Conservation (phyloP, 2,797 vertebrate species). For the Scleropages formosus region DNA sequence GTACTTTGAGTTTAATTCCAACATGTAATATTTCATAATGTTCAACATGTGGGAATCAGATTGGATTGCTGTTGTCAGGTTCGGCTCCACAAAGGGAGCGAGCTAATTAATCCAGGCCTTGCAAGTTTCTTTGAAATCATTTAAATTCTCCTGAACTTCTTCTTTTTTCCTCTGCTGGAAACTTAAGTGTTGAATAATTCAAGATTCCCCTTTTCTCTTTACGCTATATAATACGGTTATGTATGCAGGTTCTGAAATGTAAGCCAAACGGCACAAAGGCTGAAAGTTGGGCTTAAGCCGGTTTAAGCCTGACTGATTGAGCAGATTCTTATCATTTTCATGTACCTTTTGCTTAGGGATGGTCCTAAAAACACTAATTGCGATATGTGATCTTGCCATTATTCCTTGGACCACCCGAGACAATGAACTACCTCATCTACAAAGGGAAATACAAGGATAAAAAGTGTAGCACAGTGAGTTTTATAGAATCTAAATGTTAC, state of each 20-base stretch:
- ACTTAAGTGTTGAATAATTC: constrained; percentile 35
- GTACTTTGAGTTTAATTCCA: constrained; percentile 74
- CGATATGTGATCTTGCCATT: constrained; percentile 35
- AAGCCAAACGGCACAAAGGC: constrained; percentile 32
- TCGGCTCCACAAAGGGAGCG: constrained; percentile 68
- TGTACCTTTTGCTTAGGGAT: constrained; percentile 43
- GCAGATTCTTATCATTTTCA: constrained; percentile 48
- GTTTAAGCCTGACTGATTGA: constrained; percentile 41
- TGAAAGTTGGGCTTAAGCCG: constrained; percentile 26
- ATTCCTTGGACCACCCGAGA: constrained; percentile 42
- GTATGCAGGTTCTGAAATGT: constrained; percentile 43
- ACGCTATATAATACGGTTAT: constrained; percentile 43
- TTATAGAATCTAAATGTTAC: neutral
- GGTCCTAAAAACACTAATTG: constrained; percentile 45
- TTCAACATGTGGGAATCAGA: constrained; percentile 54
- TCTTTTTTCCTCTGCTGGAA: constrained; percentile 10
- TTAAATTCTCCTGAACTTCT: constrained; percentile 40
- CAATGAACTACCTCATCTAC: neutral
- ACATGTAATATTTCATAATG: constrained; percentile 77
- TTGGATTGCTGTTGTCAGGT: constrained; percentile 68
- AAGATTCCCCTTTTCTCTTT: constrained; percentile 30
- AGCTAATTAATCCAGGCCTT: constrained; percentile 67
- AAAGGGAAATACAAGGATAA: neutral
- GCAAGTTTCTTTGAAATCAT: constrained; percentile 50
- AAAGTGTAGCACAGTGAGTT: neutral